Evolutionary conservation across 1,140 invertebrate species (phyloP), one percentile per base, ranked within the genome.

Genomic region (Bombus ignitus): DNA sequence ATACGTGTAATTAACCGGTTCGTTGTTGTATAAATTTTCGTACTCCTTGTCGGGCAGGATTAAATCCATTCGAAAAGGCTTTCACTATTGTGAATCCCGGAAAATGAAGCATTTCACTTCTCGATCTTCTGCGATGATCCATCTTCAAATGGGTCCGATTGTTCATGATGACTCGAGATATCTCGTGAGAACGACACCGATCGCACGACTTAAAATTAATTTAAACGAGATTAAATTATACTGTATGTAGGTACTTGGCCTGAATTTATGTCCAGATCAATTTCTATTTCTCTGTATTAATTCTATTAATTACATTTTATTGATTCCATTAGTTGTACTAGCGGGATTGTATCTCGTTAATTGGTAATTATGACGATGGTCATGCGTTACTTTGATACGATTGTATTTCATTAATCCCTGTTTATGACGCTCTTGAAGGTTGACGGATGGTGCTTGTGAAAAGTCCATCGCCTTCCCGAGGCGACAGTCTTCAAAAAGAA

Each of bases 371-470:
- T 22, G 47, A 53, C 47, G 5, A 53, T 53, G 47, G 18, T 53
- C 47, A 53, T 53, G 6, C 8, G 18, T 53, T 53, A 53, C 47
- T 53, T 53, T 53, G 18, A 53, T 53, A 22, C 47, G 47, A 53
- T 8, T 53, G 47, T 53, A 22, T 22, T 8, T 53, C 2, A 73
- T 47, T 18, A 68, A n/a, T 25, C 2, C 18, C 10, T 9, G 13
- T 73, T 44, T 73, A 28, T 65, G 39, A 77, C 5, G 2, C 4
- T 68, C 78, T n/a, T 73, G 18, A 72, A 92, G 87, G 86, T 90
- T 86, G 86, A 92, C 89, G 92, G 86, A 94, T 94, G 93, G 93
- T 94, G 92, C 92, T 94, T 88, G 73, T 92, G 90, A 94, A 93
- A 88, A 91, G 86, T 87, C 88, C 91, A 74, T 90, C 92, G 73